Evolutionary conservation across 2,113 vertebrate species (phyloP).

Genomic region (Athene noctua): DNA sequence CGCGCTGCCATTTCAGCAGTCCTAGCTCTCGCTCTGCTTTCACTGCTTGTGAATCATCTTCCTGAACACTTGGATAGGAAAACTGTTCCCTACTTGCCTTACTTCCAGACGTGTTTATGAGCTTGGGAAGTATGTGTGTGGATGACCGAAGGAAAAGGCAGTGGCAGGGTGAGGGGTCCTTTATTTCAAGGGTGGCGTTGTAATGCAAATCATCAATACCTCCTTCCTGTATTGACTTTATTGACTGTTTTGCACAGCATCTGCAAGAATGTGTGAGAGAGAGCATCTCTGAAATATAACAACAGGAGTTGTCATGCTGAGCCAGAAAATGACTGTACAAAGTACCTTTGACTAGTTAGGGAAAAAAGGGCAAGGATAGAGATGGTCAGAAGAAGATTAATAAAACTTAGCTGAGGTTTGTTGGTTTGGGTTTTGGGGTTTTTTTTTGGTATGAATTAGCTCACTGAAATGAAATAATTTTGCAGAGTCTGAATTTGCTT

Average conservation of each 20-base stretch:
- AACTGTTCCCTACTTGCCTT: background rate
- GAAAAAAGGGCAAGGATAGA: background rate
- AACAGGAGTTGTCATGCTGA: background rate
- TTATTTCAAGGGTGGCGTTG: background rate
- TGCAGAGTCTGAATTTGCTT: background rate
- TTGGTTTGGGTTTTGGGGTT: background rate
- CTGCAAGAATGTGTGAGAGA: background rate
- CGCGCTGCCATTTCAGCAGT: background rate
- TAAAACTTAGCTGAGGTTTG: background rate
- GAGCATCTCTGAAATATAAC: background rate
- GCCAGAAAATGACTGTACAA: background rate
- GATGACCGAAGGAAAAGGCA: background rate
- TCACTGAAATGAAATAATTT: background rate
- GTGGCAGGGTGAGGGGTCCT: background rate
- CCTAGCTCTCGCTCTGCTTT: background rate
- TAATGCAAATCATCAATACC: background rate
- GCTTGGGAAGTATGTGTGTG: background rate
- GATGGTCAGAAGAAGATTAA: background rate
- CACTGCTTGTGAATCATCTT: background rate
- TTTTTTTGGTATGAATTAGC: background rate
- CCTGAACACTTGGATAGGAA: background rate
- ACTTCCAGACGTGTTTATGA: background rate
- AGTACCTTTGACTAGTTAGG: background rate
- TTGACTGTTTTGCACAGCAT: background rate
- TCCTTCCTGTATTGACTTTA: background rate